These are phyloP conservation scores for Cladorhizidae sp. DNA, from an alignment of 37 sponge, comb jelly and placozoan species.

Conservation along the genomic window DNA sequence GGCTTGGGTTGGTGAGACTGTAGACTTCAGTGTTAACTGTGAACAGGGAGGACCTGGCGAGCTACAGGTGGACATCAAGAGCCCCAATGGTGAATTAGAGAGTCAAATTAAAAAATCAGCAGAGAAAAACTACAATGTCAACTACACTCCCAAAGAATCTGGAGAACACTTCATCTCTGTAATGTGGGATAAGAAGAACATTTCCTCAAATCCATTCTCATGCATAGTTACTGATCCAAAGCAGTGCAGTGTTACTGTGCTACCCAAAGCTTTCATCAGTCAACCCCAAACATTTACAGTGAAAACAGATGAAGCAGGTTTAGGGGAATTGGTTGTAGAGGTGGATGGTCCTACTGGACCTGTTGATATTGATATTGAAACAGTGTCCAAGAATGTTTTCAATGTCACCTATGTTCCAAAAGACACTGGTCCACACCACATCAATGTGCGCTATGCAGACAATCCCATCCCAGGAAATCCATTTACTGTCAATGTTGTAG, in stretches of 20 bases:
- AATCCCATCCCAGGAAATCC: slow-evolving; percentile 73
- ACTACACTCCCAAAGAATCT: slow-evolving; percentile 54
- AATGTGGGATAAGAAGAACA: slow-evolving; percentile 50
- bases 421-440: too few relatives aligned
- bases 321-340: slow-evolving; percentile 41
- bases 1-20: slow-evolving; percentile 45
- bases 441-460: too few relatives aligned
- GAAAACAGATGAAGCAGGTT: slow-evolving; percentile 57
- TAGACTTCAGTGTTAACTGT: slow-evolving; percentile 58
- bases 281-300: slow-evolving; percentile 52
- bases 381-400: slow-evolving; percentile 15
- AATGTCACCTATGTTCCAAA: too few relatives aligned
- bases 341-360: slow-evolving; percentile 59
- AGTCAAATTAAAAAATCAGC: slow-evolving; percentile 24
- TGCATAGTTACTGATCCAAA: slow-evolving; percentile 57
- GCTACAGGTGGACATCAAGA: too few relatives aligned
- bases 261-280: slow-evolving; percentile 37
- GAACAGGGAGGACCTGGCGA: too few relatives aligned
- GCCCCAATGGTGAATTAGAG: slow-evolving; percentile 16
- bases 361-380: slow-evolving; percentile 18
- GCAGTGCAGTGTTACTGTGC: slow-evolving; percentile 52
- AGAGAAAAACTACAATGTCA: slow-evolving; percentile 44
- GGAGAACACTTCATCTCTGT: slow-evolving; percentile 53
- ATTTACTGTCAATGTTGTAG: slow-evolving; percentile 38
- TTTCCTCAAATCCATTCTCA: slow-evolving; percentile 67